phyloP scores from a whole-genome alignment of 2,888 invertebrate genomes.

The Gymnosoma rotundatum region DNA sequence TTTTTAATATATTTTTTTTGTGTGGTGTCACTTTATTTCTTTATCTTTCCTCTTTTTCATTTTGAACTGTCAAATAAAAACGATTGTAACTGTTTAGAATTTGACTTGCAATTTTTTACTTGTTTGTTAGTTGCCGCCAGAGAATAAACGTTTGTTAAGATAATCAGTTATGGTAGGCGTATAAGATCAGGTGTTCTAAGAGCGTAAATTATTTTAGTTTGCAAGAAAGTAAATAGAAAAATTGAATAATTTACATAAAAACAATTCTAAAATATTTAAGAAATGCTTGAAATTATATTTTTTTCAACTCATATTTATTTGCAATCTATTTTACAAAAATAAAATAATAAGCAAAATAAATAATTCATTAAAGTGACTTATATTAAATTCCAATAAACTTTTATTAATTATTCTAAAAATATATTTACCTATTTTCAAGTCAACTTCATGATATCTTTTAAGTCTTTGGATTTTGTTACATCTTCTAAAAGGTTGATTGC shows the following conservation, averaged over 20 bases:
- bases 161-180: constrained; percentile 53
- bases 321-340: too few species aligned
- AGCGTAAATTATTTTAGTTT: background rate
- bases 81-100: constrained; percentile 23
- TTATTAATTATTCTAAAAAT: too few species aligned
- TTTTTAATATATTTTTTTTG: constrained; percentile 23
- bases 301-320: too few species aligned
- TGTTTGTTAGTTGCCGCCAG: constrained; percentile 42
- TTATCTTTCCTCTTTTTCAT: constrained; percentile 31
- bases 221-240: background rate
- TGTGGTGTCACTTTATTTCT: constrained; percentile 25
- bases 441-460: too few species aligned
- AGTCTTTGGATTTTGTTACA: too few species aligned
- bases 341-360: too few species aligned
- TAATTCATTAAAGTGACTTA: too few species aligned
- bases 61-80: constrained; percentile 47
- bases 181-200: constrained; percentile 50
- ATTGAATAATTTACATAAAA: background rate
- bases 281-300: too few species aligned
- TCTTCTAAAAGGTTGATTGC: too few species aligned
- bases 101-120: constrained; percentile 27
- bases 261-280: background rate
- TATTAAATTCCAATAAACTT: too few species aligned
- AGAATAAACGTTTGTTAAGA: constrained; percentile 29
- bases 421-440: too few species aligned